Conservation (phyloP, 2,888 invertebrate species). For the Nebria brevicollis region DNA sequence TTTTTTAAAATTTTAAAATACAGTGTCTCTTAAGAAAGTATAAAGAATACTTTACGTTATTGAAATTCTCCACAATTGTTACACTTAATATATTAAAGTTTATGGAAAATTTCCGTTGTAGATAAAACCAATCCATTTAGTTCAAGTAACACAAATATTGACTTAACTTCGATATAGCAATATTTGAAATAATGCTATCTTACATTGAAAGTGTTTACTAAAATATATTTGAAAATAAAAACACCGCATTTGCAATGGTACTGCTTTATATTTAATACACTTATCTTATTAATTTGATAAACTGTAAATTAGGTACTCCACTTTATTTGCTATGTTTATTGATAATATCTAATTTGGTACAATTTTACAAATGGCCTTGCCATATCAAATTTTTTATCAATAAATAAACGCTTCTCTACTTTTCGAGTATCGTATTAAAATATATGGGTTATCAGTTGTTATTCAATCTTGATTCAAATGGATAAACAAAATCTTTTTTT, state of each 20-base stretch:
- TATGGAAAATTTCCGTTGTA: neutral
- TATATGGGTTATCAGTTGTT: neutral
- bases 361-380: slow-evolving; percentile 8
- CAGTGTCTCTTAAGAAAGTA: too few species aligned
- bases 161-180: neutral
- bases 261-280: too few species aligned
- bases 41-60: too few species aligned
- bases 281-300: too few species aligned
- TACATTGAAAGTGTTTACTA: neutral
- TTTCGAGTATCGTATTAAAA: neutral
- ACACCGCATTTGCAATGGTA: neutral
- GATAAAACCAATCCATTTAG: neutral
- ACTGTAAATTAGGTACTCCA: too few species aligned
- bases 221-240: neutral
- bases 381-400: slow-evolving; percentile 25
- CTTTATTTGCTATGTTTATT: neutral
- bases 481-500: too few species aligned
- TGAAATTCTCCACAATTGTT: neutral
- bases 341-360: neutral
- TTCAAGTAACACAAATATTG: neutral
- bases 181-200: neutral
- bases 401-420: slow-evolving; percentile 13
- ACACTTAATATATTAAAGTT: neutral
- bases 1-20: too few species aligned
- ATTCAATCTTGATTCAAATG: too few species aligned